Evolutionary conservation across 2,888 invertebrate species (phyloP), one percentile per base, ranked within the genome.

Genomic region (Mythimna loreyi): DNA sequence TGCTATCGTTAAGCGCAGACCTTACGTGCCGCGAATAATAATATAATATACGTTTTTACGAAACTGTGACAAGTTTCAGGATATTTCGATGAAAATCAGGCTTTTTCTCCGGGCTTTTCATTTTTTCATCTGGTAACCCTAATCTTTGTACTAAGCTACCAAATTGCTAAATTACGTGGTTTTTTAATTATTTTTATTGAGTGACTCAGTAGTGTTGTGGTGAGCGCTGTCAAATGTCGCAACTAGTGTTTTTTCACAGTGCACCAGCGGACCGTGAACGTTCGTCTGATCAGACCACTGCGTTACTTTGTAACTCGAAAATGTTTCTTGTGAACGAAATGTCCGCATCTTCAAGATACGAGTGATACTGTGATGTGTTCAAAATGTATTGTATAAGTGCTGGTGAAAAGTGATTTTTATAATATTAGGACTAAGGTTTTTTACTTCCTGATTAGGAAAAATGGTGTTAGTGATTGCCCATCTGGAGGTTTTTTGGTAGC

Each of bases 181-280:
- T 72, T 78, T 83, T 60, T 58, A 40, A 67, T 68, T 66, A 68
- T 47, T 53, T 71, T 61, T 62, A 68, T 59, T 43, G 45, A 61
- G 28, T 75, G 69, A 72, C 59, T 73, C 65, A 80, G 40, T 63
- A 59, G 57, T 78, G 33, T 50, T 58, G 36, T 57, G 78, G 80
- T 80, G 82, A 87, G 85, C 83, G 86, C 71, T 86, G 87, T 83
- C 86, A 83, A 78, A 56, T 86, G 78, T 85, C 75, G 84, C 73
- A 86, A 86, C 53, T 33, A 9, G 25, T 0, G 30, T 75, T 79
- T 85, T 84, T 84, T 79, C 63, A 67, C 45, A 30, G 72, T 70
- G 66, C 70, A 57, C 75, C 82, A 83, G 77, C 81, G 62, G 65
- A 76, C 60, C 80, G 82, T 80, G 85, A 83, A 75, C 64, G 21